These are phyloP conservation scores for Crepidodera aurea DNA, from an alignment of 2,888 invertebrate species.

Conservation along the genomic window DNA sequence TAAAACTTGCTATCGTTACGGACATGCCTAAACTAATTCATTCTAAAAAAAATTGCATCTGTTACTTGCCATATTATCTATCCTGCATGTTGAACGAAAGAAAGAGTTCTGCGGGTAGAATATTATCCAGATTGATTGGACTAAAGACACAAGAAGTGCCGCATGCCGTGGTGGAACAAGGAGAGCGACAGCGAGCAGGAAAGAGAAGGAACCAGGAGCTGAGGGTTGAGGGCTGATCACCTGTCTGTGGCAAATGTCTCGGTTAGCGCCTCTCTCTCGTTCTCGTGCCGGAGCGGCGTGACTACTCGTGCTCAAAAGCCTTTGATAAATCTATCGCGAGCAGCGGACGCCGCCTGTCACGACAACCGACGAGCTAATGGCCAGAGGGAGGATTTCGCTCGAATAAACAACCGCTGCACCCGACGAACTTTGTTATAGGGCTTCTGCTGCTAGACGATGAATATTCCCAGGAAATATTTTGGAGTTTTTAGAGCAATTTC, in stretches of 20 bases:
- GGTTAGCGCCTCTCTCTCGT: slow-evolving; percentile 54
- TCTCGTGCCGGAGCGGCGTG: slow-evolving; percentile 41
- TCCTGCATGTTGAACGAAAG: too few species aligned
- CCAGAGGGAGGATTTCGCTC: slow-evolving; percentile 29
- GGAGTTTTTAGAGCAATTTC: too few species aligned
- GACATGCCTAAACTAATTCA: too few species aligned
- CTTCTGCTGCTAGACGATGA: not conserved
- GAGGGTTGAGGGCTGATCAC: slow-evolving; percentile 53
- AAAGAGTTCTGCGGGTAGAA: not conserved
- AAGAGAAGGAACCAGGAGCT: slow-evolving; percentile 31
- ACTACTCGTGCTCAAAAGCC: slow-evolving; percentile 46
- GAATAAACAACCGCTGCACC: slow-evolving; percentile 18
- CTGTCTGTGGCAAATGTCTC: slow-evolving; percentile 61
- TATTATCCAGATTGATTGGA: slow-evolving; percentile 2
- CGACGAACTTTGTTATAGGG: slow-evolving; percentile 8
- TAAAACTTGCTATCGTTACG: too few species aligned
- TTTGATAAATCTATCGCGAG: slow-evolving; percentile 55
- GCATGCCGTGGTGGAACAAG: slow-evolving; percentile 12
- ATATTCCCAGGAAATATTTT: too few species aligned
- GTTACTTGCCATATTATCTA: too few species aligned
- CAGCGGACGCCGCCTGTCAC: slow-evolving; percentile 39
- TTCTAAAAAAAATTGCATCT: too few species aligned
- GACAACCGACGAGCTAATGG: slow-evolving; percentile 29
- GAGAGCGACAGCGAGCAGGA: slow-evolving; percentile 7
- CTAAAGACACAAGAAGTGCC: slow-evolving; percentile 11